phyloP scores from a whole-genome alignment of 1,140 invertebrate genomes.

The Megalopta genalis region DNA sequence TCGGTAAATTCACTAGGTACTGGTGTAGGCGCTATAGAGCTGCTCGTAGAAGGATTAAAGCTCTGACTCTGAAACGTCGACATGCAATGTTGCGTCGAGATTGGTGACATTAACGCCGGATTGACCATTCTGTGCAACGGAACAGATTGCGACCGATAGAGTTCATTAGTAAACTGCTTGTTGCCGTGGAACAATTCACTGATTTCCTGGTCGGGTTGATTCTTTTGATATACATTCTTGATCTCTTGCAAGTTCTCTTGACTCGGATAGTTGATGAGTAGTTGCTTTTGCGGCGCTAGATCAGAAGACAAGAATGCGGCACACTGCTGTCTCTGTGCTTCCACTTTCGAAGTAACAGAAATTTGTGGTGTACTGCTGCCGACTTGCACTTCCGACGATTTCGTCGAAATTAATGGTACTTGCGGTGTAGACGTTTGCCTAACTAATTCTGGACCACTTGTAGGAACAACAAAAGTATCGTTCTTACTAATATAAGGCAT shows the following conservation, averaged over 20 bases:
- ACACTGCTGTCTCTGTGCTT: constrained; percentile 56
- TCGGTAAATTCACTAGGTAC: constrained; percentile 86
- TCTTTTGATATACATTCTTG: constrained; percentile 70
- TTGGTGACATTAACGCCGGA: constrained; percentile 73
- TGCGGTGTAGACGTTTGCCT: constrained; percentile 58
- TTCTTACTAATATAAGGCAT: constrained; percentile 69
- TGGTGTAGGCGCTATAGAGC: constrained; percentile 85
- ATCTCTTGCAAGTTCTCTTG: constrained; percentile 77
- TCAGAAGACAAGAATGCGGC: constrained; percentile 65
- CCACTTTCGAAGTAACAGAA: constrained; percentile 58
- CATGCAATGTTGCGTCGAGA: constrained; percentile 63
- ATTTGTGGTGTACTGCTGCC: constrained; percentile 50
- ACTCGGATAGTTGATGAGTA: constrained; percentile 78
- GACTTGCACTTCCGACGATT: constrained; percentile 69
- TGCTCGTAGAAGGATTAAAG: constrained; percentile 81
- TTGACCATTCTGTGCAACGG: constrained; percentile 85
- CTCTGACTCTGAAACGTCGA: constrained; percentile 71
- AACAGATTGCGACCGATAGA: constrained; percentile 87
- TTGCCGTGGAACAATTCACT: constrained; percentile 71
- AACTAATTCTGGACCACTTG: constrained; percentile 66
- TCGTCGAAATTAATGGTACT: constrained; percentile 59
- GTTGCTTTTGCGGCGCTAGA: constrained; percentile 73
- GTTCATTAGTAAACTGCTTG: constrained; percentile 68
- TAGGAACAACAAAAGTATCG: constrained; percentile 76
- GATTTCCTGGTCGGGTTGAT: constrained; percentile 75